phyloP scores from a whole-genome alignment of 1,140 invertebrate genomes.

The Berghia stephanieae region DNA sequence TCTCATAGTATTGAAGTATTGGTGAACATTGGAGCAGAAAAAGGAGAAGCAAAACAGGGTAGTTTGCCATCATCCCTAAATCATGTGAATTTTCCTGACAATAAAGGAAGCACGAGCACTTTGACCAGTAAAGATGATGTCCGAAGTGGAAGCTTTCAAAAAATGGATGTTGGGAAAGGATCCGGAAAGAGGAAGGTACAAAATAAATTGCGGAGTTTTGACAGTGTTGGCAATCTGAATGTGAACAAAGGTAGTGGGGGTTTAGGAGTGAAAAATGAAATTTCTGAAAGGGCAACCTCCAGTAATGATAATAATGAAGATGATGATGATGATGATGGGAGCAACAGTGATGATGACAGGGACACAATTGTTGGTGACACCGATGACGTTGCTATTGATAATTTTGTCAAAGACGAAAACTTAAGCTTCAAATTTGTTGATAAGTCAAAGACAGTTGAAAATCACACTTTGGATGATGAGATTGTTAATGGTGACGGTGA shows the following conservation, averaged over 20 bases:
- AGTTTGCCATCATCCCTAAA: neutral
- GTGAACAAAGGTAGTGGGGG: too few relatives aligned
- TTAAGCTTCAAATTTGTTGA: neutral
- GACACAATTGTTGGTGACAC: conserved; percentile 29
- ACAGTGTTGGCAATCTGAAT: neutral
- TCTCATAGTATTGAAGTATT: conserved; percentile 62
- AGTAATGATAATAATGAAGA: conserved; percentile 5
- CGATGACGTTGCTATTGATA: conserved; percentile 10
- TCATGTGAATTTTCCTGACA: neutral
- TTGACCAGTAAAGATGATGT: neutral
- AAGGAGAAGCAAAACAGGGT: conserved; percentile 2
- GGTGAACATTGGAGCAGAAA: conserved; percentile 42
- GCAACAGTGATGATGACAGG: conserved; percentile 4
- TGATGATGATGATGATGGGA: neutral
- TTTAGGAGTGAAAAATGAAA: neutral
- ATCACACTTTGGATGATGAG: neutral
- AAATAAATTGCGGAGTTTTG: neutral
- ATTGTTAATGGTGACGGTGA: neutral
- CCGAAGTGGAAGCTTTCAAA: neutral
- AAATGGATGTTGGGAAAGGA: neutral
- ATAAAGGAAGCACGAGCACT: neutral
- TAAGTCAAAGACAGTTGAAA: neutral
- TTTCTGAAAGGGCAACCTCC: neutral
- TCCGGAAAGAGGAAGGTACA: neutral
- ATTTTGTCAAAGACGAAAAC: conserved; percentile 5